These are phyloP conservation scores for Scolanthus callimorphus DNA, from an alignment of 92 coral and sea anemone genomes.

Conservation along the genomic window DNA sequence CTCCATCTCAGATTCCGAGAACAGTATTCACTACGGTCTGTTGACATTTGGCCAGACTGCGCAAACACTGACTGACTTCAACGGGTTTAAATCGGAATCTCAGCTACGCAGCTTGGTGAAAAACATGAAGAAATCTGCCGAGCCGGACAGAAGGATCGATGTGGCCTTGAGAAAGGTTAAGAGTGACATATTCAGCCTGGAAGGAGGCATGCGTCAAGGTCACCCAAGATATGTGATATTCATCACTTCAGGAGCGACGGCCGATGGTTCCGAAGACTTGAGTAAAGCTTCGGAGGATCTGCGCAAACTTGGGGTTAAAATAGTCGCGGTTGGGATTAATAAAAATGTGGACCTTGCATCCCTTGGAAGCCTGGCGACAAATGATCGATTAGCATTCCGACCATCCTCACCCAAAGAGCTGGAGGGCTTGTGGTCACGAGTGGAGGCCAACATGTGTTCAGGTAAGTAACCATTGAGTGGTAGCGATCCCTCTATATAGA, in stretches of 20 bases:
- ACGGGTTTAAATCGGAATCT: slow-evolving; percentile 18
- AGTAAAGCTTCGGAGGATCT: slow-evolving; percentile 39
- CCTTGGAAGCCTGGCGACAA: slow-evolving; percentile 41
- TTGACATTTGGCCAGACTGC: slow-evolving; percentile 32
- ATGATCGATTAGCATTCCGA: slow-evolving; percentile 27
- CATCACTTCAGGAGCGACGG: slow-evolving; percentile 42
- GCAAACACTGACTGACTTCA: slow-evolving; percentile 25
- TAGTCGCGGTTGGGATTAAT: slow-evolving; percentile 62
- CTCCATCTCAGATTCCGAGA: slow-evolving; percentile 44
- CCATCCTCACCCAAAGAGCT: slow-evolving; percentile 39
- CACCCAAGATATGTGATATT: slow-evolving; percentile 39
- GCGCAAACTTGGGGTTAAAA: slow-evolving; percentile 44
- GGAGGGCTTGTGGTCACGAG: slow-evolving; percentile 8
- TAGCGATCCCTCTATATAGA: no score
- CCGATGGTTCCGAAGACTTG: slow-evolving; percentile 29
- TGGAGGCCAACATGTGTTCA: slow-evolving; percentile 25
- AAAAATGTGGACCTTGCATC: slow-evolving; percentile 38
- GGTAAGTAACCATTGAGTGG: slow-evolving; percentile 26
- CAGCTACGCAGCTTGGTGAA: slow-evolving; percentile 11
- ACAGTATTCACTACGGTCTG: slow-evolving; percentile 41
- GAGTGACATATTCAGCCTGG: slow-evolving; percentile 41
- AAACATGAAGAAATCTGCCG: slow-evolving; percentile 13
- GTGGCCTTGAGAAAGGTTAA: slow-evolving; percentile 29
- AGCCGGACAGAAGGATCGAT: slow-evolving; percentile 31
- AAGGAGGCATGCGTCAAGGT: slow-evolving; percentile 55